Conservation (phyloP, 2,797 vertebrate species). For the Sylvilagus floridanus region DNA sequence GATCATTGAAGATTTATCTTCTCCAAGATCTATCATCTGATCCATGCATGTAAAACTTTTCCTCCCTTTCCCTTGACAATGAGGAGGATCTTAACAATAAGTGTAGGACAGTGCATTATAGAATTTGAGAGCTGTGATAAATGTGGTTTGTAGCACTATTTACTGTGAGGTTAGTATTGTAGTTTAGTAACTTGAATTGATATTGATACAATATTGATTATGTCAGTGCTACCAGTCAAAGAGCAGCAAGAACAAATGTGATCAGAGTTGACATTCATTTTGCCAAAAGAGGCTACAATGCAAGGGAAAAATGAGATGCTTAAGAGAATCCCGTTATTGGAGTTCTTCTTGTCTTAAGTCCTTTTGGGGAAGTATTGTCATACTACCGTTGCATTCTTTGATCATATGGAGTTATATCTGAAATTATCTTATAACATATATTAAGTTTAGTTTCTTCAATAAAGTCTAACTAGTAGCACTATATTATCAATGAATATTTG, state of each 20-base stretch:
- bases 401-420: neutral
- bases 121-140: neutral
- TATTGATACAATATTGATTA: neutral
- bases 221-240: neutral
- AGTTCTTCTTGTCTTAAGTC: neutral
- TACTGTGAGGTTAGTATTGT: neutral
- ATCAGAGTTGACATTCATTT: neutral
- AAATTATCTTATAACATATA: neutral
- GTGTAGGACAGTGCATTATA: neutral
- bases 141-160: neutral
- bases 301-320: neutral
- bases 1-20: neutral
- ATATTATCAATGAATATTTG: neutral
- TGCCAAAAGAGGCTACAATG: neutral
- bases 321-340: neutral
- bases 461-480: neutral
- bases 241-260: neutral
- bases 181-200: constrained; percentile 16
- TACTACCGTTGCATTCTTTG: neutral
- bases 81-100: neutral
- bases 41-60: neutral
- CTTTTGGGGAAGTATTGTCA: neutral
- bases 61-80: neutral
- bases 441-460: neutral
- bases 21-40: neutral